phyloP scores from a whole-genome alignment of 2,888 invertebrate genomes.

The Conomelus anceps region DNA sequence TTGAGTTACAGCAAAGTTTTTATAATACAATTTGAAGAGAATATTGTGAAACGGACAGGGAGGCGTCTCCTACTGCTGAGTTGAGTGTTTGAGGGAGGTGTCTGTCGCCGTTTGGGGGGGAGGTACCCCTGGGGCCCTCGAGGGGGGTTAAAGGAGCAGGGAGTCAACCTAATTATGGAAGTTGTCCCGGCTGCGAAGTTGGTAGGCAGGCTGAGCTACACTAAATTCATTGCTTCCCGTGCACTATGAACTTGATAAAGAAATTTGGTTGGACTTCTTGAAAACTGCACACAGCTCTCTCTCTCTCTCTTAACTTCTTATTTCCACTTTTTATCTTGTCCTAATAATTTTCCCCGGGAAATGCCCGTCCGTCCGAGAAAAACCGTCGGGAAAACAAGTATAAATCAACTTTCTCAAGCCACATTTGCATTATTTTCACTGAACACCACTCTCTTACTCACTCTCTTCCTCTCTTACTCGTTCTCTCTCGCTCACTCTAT shows the following conservation, averaged over 20 bases:
- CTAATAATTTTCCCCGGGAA: not conserved
- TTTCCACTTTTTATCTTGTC: not conserved
- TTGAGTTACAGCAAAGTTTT: not conserved
- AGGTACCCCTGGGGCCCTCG: not conserved
- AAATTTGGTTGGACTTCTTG: not conserved
- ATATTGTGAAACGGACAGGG: not conserved
- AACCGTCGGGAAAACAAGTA: not conserved
- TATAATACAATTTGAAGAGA: not conserved
- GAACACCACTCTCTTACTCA: not conserved
- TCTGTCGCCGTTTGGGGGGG: too few relatives aligned
- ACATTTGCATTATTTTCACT: not conserved
- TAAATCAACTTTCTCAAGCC: not conserved
- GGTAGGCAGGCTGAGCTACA: not conserved
- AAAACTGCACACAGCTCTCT: not conserved
- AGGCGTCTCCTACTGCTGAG: too few relatives aligned
- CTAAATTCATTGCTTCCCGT: not conserved
- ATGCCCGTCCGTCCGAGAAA: not conserved
- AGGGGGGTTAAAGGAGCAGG: not conserved
- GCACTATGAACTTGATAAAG: not conserved
- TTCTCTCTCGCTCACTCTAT: not conserved
- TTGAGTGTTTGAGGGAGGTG: not conserved
- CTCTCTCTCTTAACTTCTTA: not conserved
- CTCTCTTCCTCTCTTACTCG: not conserved
- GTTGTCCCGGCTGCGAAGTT: not conserved
- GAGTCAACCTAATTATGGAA: not conserved